Conservation (phyloP, 2,888 invertebrate species). For the Diogma glabrata region DNA sequence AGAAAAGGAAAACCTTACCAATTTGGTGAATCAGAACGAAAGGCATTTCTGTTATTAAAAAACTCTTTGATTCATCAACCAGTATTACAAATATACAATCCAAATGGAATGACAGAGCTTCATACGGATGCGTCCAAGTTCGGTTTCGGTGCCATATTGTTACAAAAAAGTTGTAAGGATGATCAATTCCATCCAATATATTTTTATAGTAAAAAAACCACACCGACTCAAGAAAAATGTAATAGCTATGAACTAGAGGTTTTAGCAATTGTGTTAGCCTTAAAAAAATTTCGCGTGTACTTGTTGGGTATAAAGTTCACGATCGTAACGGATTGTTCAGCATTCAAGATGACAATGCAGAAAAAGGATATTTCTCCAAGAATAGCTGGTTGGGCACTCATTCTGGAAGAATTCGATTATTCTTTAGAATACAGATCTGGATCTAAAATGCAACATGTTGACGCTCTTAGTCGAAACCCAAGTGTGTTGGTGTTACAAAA, state of each 20-base stretch:
- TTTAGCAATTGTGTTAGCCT: slow-evolving; percentile 14
- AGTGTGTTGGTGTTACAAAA: too few relatives aligned
- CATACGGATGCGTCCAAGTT: not conserved
- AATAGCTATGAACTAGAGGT: too few relatives aligned
- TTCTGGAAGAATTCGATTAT: not conserved
- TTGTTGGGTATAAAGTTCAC: slow-evolving; percentile 23
- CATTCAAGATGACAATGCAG: slow-evolving; percentile 24
- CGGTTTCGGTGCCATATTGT: not conserved
- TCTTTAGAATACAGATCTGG: too few relatives aligned
- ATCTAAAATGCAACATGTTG: too few relatives aligned
- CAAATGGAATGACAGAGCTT: not conserved
- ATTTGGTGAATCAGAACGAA: too few relatives aligned
- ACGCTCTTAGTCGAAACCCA: too few relatives aligned
- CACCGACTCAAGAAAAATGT: not conserved
- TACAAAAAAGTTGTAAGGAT: not conserved
- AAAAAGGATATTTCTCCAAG: slow-evolving; percentile 22
- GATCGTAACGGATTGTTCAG: slow-evolving; percentile 25
- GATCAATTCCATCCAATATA: slow-evolving; percentile 14
- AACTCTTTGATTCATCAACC: not conserved
- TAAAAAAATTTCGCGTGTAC: slow-evolving; percentile 23
- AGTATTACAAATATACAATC: not conserved
- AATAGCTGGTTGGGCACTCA: slow-evolving; percentile 10
- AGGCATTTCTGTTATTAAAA: too few relatives aligned
- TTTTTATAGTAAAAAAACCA: slow-evolving; percentile 13
- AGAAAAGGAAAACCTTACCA: too few relatives aligned